Base-by-base conservation (phyloP, 2,113 vertebrate species). In the Siniperca knerii region DNA sequence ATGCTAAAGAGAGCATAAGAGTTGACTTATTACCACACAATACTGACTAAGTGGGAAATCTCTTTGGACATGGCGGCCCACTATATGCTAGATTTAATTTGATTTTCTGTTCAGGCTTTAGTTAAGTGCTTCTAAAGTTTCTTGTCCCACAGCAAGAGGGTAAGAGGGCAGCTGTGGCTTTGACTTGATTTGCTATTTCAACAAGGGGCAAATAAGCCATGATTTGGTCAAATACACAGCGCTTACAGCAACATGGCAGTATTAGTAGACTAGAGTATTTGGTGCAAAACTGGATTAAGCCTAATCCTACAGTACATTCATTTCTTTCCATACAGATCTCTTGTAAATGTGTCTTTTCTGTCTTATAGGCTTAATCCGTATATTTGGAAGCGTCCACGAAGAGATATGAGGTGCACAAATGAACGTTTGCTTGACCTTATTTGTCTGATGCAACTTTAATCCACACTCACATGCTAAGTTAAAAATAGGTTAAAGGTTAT, bases 1-100 rank as follows among this genome's bases (percentile, higher is more conserved):
- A 83, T 69, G 82, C 89, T 85, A 81, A 87, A 89, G 79, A 90
- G 78, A 86, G 91, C 78, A 76, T 60, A 86, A 88, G 87, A 83
- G 89, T 91, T 90, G 91, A 94, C 92, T 93, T 93, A 94, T 95
- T 94, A 92, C 87, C 87, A 91, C 91, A 94, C 92, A 95, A 94
- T 94, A 86, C 86, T 60, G 87, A 88, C 92, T 92, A 92, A 93
- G 93, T 88, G 86, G 89, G 90, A 92, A 92, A 96, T 95, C 94
- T 92, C 90, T 90, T 93, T 94, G 92, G 93, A 95, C 94, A 96
- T 89, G 92, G 84, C 57, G n/a, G 86, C 90, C 89, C 90, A 91
- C 90, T 90, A 90, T 93, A 89, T 92, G 91, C 90, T 87, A 87
- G 92, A 94, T 93, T 93, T 96, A 96, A 96, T 95, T 95, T 4